Percentiles rank a stretch among this genome's conserved stretches.
phyloP scores from a whole-genome alignment of 2,113 vertebrate genomes.

The Apteryx mantelli region DNA sequence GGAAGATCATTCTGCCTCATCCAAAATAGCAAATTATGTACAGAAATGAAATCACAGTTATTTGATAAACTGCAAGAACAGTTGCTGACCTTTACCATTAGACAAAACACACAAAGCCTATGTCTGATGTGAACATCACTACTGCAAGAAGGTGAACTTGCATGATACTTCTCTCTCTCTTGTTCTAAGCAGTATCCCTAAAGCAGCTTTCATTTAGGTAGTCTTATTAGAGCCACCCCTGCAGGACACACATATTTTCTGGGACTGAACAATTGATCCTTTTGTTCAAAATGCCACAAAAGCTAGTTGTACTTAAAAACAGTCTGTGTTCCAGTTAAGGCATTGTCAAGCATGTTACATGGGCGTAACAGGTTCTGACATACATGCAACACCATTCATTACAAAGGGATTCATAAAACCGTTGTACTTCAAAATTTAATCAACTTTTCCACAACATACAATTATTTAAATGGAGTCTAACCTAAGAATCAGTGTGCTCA shows the following conservation, averaged over 20 bases:
- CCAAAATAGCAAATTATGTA: not conserved
- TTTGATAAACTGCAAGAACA: not conserved
- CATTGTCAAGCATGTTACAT: not conserved
- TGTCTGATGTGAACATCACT: not conserved
- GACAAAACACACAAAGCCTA: not conserved
- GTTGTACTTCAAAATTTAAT: not conserved
- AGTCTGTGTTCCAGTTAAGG: not conserved
- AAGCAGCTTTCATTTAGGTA: not conserved
- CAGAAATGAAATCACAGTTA: not conserved
- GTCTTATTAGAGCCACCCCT: not conserved
- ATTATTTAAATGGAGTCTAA: not conserved
- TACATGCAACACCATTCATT: not conserved
- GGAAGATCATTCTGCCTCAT: not conserved
- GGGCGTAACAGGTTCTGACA: not conserved
- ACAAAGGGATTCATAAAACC: not conserved
- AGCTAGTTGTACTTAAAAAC: not conserved
- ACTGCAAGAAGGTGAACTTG: not conserved
- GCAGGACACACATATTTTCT: not conserved
- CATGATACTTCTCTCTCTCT: not conserved
- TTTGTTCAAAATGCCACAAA: not conserved
- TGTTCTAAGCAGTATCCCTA: not conserved
- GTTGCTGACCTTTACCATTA: not conserved
- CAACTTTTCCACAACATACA: not conserved
- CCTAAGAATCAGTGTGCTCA: not conserved
- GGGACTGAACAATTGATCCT: not conserved